Evolutionary conservation across 2,888 invertebrate species (phyloP), one percentile per base, ranked within the genome.

Genomic region (Abrostola triplasia): DNA sequence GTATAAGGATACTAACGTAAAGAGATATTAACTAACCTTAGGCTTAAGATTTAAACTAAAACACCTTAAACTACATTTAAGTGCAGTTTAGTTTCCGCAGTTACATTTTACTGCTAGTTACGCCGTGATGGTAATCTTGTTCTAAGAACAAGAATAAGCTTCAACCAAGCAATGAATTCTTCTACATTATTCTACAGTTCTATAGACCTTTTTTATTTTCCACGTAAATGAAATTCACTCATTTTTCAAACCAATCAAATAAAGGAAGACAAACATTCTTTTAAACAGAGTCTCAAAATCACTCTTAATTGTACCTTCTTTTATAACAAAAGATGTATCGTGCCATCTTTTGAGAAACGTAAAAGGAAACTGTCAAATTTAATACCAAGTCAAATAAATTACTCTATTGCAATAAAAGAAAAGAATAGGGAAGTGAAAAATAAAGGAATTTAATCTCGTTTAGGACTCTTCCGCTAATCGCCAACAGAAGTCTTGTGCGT

Each of bases 381-480:
- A 83, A 83, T 73, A 73, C 70, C 73, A 63, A 79, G 80, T 84
- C 69, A 79, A 84, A 85, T 85, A 82, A 87, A 87, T 86, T 82
- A 80, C 73, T 82, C 70, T 67, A 62, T 61, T 75, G 76, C 71
- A 78, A 82, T 80, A 80, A 85, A 84, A 76, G 67, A 74, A 59
- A 76, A 64, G 79, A 73, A 68, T 70, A 57, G 76, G 76, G 77
- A 79, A 80, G 75, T 76, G 76, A 79, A 82, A 86, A 86, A 85
- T 82, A 86, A 88, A 85, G 82, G 81, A 84, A 84, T 85, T 85
- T 88, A 82, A 86, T 86, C 83, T 80, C 75, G 82, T 84, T 84
- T 71, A 67, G 76, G 81, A 79, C 65, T 79, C 79, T 83, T 81
- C 72, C 82, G 80, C 83, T 88, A 88, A 88, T 87, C 87, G 85